Conservation (phyloP, 1,140 invertebrate species). For the Drosophila watanabei region DNA sequence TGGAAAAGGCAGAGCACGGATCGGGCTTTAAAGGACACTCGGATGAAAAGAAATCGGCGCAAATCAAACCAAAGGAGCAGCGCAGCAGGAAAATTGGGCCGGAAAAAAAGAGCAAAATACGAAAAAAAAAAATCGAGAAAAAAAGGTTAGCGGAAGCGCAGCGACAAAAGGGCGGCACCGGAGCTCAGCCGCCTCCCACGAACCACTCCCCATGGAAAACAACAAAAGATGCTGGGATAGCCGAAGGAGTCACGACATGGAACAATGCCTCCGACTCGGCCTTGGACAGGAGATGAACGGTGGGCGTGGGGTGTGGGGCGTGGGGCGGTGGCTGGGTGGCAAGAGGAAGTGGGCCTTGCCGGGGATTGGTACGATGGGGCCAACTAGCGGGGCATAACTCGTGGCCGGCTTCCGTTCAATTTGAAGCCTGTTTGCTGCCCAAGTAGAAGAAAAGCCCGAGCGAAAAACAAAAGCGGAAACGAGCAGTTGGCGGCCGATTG, state of each 20-base stretch:
- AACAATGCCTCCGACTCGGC: constrained; percentile 76
- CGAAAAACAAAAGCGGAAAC: constrained; percentile 80
- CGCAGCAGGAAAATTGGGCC: constrained; percentile 79
- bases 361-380: constrained; percentile 24
- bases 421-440: constrained; percentile 80
- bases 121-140: constrained; percentile 30
- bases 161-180: constrained; percentile 74
- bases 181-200: constrained; percentile 25
- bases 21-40: constrained; percentile 73
- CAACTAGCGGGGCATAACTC: constrained; percentile 69
- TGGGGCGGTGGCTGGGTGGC: neutral
- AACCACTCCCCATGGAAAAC: constrained; percentile 43
- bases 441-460: constrained; percentile 65
- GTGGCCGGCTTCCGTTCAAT: constrained; percentile 79
- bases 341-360: constrained; percentile 27
- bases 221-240: constrained; percentile 77
- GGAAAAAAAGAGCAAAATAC: constrained; percentile 28
- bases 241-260: constrained; percentile 72
- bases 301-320: constrained; percentile 7
- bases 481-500: constrained; percentile 80
- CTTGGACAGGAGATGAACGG: constrained; percentile 41
- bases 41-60: constrained; percentile 74
- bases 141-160: constrained; percentile 75
- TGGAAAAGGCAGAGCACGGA: constrained; percentile 54
- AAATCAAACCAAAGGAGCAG: constrained; percentile 70